These are phyloP conservation scores for Nemotelus pantherinus DNA, from an alignment of 2,888 invertebrate species.

Conservation along the genomic window DNA sequence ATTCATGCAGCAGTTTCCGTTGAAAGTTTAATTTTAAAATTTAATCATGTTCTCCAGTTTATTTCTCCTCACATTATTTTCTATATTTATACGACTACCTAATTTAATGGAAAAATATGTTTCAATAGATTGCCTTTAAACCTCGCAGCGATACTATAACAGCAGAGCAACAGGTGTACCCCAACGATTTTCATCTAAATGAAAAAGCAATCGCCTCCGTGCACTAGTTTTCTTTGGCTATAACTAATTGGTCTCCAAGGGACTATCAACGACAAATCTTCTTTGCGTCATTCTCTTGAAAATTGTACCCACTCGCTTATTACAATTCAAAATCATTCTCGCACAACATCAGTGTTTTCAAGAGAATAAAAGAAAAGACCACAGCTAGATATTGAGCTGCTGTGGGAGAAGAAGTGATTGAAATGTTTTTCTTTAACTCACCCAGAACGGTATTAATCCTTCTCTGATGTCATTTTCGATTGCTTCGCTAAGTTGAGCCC, in stretches of 20 bases:
- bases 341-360: slow-evolving; percentile 4
- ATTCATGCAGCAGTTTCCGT: too few species aligned
- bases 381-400: slow-evolving; percentile 43
- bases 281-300: slow-evolving; percentile 52
- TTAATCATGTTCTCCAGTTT: too few species aligned
- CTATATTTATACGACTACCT: too few species aligned
- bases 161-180: slow-evolving; percentile 45
- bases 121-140: neutral
- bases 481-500: slow-evolving; percentile 80
- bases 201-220: neutral
- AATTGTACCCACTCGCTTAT: slow-evolving; percentile 45
- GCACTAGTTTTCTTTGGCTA: neutral
- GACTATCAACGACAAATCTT: slow-evolving; percentile 55
- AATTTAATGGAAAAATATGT: too few species aligned
- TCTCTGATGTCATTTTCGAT: slow-evolving; percentile 82
- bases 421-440: slow-evolving; percentile 66
- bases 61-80: too few species aligned
- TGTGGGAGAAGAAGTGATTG: neutral
- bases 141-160: slow-evolving; percentile 23
- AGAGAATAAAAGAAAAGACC: slow-evolving; percentile 23
- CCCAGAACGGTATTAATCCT: slow-evolving; percentile 91
- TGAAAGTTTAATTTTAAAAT: too few species aligned
- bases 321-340: slow-evolving; percentile 13
- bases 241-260: slow-evolving; percentile 60
- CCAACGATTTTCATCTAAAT: slow-evolving; percentile 4